Percentiles rank a stretch among this genome's conserved stretches.
Conservation (phyloP, 2,113 vertebrate genomes). For the Solea senegalensis region DNA sequence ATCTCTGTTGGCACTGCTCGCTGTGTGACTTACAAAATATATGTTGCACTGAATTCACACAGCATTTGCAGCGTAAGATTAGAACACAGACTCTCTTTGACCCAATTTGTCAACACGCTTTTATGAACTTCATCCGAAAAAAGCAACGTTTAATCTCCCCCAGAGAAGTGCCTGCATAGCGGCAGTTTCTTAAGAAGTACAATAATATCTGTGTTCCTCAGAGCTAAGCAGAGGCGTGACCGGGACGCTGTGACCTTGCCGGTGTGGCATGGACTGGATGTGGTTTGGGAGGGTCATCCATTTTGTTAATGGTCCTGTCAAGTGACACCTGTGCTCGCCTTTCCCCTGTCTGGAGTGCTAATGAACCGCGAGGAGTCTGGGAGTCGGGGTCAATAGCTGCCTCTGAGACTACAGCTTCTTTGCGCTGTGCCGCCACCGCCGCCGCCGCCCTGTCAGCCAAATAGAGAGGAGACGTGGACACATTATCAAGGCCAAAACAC, state of each 20-base stretch:
- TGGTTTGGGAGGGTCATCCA: conserved; percentile 79
- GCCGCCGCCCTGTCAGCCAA: conserved; percentile 62
- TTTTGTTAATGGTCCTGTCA: conserved; percentile 86
- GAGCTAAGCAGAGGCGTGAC: conserved; percentile 56
- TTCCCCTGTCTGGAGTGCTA: conserved; percentile 82
- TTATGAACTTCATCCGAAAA: conserved; percentile 26
- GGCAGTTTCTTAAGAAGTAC: conserved; percentile 51
- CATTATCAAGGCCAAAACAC: conserved; percentile 49
- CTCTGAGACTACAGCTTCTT: conserved; percentile 49
- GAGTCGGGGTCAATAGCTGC: conserved; percentile 73
- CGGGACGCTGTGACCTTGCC: conserved; percentile 78
- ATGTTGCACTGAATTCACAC: conserved; percentile 2
- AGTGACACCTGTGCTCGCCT: conserved; percentile 84
- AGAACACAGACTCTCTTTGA: conserved; percentile 40
- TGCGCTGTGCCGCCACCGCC: conserved; percentile 53
- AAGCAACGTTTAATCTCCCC: conserved; percentile 9
- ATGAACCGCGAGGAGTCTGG: conserved; percentile 79
- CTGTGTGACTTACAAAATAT: conserved; percentile 26
- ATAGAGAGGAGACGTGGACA: conserved; percentile 55
- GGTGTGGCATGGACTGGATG: conserved; percentile 71
- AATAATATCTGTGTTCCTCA: conserved; percentile 52
- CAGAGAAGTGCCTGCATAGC: conserved; percentile 2
- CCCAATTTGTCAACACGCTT: conserved; percentile 44
- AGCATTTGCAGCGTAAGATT: conserved; percentile 4
- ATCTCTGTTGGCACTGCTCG: conserved; percentile 27